phyloP scores from a whole-genome alignment of 2,888 invertebrate species.

The Heliconius sara region DNA sequence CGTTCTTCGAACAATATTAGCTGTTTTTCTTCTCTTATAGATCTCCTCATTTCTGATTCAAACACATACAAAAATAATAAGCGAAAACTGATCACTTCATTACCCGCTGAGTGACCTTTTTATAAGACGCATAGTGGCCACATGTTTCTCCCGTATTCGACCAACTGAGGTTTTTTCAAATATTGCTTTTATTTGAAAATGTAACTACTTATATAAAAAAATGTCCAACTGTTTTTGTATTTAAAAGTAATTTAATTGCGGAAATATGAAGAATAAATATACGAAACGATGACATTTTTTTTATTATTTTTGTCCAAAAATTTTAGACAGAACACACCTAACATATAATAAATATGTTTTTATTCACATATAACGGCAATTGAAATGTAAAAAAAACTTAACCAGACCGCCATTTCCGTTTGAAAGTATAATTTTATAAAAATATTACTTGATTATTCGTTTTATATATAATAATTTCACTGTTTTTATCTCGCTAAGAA shows the following conservation, averaged over 20 bases:
- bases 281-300: not conserved
- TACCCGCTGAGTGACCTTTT: too few species aligned
- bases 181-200: too few species aligned
- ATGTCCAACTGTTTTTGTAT: not conserved
- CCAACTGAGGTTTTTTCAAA: too few species aligned
- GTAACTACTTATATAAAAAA: not conserved
- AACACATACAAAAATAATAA: too few species aligned
- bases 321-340: too few species aligned
- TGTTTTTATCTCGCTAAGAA: not conserved
- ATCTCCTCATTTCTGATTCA: too few species aligned
- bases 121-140: too few species aligned
- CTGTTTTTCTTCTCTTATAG: too few species aligned
- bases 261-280: conserved; percentile 3
- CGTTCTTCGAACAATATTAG: too few species aligned
- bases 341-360: not conserved
- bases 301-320: not conserved
- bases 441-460: not conserved
- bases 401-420: conserved; percentile 17
- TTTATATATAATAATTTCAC: not conserved
- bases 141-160: too few species aligned
- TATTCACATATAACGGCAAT: conserved; percentile 15
- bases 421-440: not conserved
- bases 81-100: too few species aligned
- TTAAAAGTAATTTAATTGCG: not conserved
- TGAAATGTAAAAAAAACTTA: not conserved